These are phyloP conservation scores for Lophius americanus DNA, from an alignment of 2,797 vertebrate genomes.

Conservation along the genomic window DNA sequence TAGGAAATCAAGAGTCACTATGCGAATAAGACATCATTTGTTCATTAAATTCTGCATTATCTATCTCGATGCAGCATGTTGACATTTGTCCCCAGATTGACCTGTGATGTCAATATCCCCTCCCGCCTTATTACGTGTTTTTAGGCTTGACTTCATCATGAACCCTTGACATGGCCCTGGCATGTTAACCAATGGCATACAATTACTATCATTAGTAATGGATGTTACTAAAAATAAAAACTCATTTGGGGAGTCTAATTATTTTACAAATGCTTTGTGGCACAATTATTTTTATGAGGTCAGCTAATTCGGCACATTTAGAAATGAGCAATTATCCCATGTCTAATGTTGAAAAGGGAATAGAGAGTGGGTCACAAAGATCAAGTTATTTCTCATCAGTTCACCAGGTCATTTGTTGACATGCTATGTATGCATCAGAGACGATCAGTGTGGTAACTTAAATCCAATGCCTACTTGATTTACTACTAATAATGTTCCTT, in stretches of 20 bases:
- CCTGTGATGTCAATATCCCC: background rate
- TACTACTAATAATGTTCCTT: background rate
- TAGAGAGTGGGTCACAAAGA: slow-evolving; percentile 41
- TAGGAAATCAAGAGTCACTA: background rate
- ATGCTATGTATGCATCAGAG: slow-evolving; percentile 40
- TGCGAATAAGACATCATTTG: background rate
- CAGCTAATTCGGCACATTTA: slow-evolving; percentile 72
- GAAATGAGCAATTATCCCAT: slow-evolving; percentile 71
- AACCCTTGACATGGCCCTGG: slow-evolving; percentile 36
- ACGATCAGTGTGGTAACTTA: slow-evolving; percentile 25
- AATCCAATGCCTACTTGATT: slow-evolving; percentile 2
- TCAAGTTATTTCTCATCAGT: slow-evolving; percentile 60
- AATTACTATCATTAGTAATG: slow-evolving; percentile 54
- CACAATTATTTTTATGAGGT: slow-evolving; percentile 71
- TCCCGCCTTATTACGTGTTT: slow-evolving; percentile 20
- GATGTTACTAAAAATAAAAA: slow-evolving; percentile 71
- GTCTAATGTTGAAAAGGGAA: slow-evolving; percentile 46
- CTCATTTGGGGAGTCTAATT: slow-evolving; percentile 64
- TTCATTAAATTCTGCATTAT: background rate
- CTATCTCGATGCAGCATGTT: slow-evolving; percentile 4
- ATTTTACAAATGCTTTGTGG: slow-evolving; percentile 48
- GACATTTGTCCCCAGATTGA: slow-evolving; percentile 23
- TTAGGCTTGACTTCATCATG: slow-evolving; percentile 38
- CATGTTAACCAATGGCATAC: slow-evolving; percentile 21
- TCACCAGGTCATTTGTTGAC: slow-evolving; percentile 61